phyloP scores from a whole-genome alignment of 92 coral and sea anemone species.

The Palythoa grandiflora region DNA sequence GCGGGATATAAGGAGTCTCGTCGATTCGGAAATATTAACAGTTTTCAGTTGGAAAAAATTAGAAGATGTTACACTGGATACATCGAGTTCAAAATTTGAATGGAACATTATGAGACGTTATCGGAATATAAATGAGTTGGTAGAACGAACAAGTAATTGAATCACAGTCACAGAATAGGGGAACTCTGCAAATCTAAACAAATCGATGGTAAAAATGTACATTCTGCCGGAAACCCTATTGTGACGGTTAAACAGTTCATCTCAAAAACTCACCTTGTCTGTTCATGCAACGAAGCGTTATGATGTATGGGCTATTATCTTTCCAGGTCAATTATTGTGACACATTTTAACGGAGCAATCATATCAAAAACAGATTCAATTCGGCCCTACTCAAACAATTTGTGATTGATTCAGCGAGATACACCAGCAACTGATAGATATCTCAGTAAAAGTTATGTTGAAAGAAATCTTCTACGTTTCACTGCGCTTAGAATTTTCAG shows the following conservation, averaged over 20 bases:
- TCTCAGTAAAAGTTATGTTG: conserved; percentile 15
- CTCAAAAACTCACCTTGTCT: background rate
- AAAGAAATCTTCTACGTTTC: conserved; percentile 21
- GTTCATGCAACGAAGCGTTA: background rate
- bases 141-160: background rate
- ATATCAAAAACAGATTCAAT: background rate
- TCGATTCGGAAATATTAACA: background rate
- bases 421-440: conserved; percentile 6
- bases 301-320: background rate
- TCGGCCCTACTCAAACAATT: conserved; percentile 5
- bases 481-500: background rate
- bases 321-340: conserved; percentile 11
- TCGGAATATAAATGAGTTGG: background rate
- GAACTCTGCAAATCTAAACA: background rate
- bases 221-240: conserved; percentile 7
- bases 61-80: background rate
- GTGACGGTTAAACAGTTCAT: background rate
- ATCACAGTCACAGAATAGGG: background rate
- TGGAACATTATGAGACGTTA: background rate
- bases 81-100: background rate
- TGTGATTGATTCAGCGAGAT: conserved; percentile 23
- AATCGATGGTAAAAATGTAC: background rate
- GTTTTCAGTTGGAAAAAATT: background rate
- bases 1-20: conserved; percentile 2
- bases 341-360: conserved; percentile 18